These are phyloP conservation scores for Drosophila pegasa DNA, from an alignment of 2,888 invertebrate genomes.

Conservation along the genomic window DNA sequence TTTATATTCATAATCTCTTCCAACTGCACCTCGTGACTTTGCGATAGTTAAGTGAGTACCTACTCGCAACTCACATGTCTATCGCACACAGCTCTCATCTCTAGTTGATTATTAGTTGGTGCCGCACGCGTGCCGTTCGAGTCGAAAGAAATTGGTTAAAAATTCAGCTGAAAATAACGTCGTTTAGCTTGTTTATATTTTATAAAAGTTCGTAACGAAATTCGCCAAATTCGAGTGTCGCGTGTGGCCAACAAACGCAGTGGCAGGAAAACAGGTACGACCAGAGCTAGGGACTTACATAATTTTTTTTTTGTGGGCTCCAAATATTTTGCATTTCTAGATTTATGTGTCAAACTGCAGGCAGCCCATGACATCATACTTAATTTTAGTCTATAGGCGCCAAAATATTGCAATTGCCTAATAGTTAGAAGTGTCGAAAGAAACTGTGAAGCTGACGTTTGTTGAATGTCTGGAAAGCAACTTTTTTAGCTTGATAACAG, in stretches of 20 bases:
- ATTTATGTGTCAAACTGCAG: constrained; percentile 44
- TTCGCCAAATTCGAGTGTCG: constrained; percentile 17
- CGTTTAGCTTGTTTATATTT: constrained; percentile 42
- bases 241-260: constrained; percentile 37
- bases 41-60: background rate
- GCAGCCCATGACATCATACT: constrained; percentile 58
- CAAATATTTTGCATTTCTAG: constrained; percentile 40
- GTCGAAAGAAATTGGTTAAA: constrained; percentile 46
- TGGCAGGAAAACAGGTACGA: constrained; percentile 42
- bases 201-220: constrained; percentile 28
- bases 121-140: constrained; percentile 67
- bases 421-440: background rate
- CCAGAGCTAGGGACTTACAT: constrained; percentile 48
- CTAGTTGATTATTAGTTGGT: constrained; percentile 51
- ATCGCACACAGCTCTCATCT: constrained; percentile 17
- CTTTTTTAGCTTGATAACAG: background rate
- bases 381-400: constrained; percentile 25
- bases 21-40: background rate
- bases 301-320: constrained; percentile 47
- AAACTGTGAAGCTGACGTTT: background rate
- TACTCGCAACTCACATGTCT: background rate
- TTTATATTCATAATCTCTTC: background rate
- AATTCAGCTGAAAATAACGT: constrained; percentile 24
- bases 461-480: background rate
- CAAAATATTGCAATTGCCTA: constrained; percentile 18